These are phyloP conservation scores for Megaceryle torquata DNA, from an alignment of 2,113 vertebrate species.

Conservation along the genomic window DNA sequence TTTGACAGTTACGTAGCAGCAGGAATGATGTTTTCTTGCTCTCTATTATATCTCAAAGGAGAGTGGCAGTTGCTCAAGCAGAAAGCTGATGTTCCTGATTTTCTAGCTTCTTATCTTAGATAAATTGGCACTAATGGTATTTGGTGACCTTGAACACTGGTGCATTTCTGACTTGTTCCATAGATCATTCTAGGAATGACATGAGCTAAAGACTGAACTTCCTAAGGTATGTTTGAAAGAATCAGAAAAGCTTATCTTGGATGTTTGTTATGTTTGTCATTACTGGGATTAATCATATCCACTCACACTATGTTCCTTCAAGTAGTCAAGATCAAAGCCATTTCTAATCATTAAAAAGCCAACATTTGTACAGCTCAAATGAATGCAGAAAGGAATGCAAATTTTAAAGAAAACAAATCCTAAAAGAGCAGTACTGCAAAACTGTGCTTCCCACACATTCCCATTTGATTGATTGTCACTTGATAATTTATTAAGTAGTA, in stretches of 20 bases:
- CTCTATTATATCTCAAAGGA: neutral
- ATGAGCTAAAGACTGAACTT: neutral
- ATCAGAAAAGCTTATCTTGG: neutral
- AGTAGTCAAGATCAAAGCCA: slow-evolving; percentile 55
- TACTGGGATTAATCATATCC: neutral
- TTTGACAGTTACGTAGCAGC: neutral
- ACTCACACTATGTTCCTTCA: slow-evolving; percentile 23
- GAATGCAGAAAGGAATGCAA: slow-evolving; percentile 8
- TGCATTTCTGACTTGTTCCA: neutral
- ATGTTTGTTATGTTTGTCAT: slow-evolving; percentile 31
- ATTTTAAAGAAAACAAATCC: slow-evolving; percentile 25
- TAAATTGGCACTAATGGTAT: neutral
- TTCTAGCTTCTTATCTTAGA: neutral
- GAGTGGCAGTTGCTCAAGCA: neutral
- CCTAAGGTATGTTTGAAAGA: neutral
- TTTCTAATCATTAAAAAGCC: slow-evolving; percentile 33
- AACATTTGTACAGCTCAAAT: neutral
- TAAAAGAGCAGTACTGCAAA: slow-evolving; percentile 18
- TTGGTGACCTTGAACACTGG: neutral
- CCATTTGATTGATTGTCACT: slow-evolving; percentile 29
- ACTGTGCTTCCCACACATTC: neutral
- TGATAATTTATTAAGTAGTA: slow-evolving; percentile 37
- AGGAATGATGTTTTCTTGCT: neutral
- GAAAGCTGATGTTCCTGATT: neutral
- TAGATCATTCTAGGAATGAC: neutral